A percentile compares a stretch with the other conserved stretches of the same genome.
Evolutionary conservation across 2,113 vertebrate species (phyloP).

Genomic region (Tragelaphus buxtoni): DNA sequence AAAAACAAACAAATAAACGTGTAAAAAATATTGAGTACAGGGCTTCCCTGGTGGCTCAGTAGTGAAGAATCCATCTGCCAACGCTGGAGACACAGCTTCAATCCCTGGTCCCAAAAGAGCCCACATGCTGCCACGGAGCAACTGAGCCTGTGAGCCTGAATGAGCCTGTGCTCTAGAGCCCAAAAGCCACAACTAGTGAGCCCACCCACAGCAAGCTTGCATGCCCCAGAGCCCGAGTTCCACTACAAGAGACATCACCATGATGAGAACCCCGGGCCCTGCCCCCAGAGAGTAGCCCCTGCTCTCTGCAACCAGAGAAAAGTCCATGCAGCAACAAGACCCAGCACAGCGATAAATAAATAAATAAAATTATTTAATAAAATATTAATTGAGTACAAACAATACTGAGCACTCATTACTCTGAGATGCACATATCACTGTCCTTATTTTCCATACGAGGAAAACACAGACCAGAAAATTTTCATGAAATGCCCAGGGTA

Average conservation of each 20-base stretch:
- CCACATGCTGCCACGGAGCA: neutral
- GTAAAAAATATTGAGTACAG: neutral
- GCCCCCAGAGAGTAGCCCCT: neutral
- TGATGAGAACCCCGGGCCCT: neutral
- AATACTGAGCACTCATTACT: neutral
- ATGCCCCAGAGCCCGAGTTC: neutral
- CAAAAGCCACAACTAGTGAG: neutral
- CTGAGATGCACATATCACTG: neutral
- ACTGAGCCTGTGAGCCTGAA: accelerated
- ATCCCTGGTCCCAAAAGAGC: neutral
- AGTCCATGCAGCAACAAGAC: neutral
- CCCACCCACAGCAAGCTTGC: neutral
- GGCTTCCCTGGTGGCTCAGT: neutral
- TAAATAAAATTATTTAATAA: neutral
- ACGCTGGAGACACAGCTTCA: neutral
- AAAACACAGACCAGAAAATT: neutral
- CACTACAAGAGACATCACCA: neutral
- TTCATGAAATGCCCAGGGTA: neutral
- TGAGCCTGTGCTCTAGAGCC: neutral
- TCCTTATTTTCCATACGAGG: neutral
- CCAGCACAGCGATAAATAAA: neutral
- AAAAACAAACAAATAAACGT: neutral
- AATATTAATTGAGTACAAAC: neutral
- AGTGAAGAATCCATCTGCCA: neutral
- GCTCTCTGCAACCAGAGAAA: neutral